Evolutionary conservation across 2,113 vertebrate species (phyloP), one percentile per base, ranked within the genome.

Genomic region (Gymnobelideus leadbeateri): DNA sequence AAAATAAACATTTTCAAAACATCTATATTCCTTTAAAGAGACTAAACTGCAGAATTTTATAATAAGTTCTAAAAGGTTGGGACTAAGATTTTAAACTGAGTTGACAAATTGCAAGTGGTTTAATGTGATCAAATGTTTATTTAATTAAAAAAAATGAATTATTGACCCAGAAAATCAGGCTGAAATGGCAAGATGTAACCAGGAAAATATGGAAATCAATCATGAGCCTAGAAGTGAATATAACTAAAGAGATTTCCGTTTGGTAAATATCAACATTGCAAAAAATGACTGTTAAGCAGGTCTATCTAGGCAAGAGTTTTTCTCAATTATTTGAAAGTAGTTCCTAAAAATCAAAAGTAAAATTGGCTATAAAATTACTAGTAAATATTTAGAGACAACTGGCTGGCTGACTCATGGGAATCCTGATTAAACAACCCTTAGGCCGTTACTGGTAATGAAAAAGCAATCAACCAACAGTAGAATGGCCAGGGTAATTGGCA

Each of bases 121-220:
- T 54, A 96, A 95, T 93, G 51, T 91, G 3, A 47, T 14, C 1
- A 25, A 90, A 90, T 90, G 47, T 26, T 90, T 90, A 92, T 89
- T 97, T 97, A 96, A 92, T 25, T 94, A 96, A 98, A 94, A 68
- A 95, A 23, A 98, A 96, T 89, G 94, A 94, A 95, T n/a, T 89
- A 49, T 28, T 92, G n/a, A 57, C 1, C n/a, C 92, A 96, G 43
- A 96, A 43, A 95, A 98, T 52, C 61, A 95, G 46, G 49, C 14
- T 89, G 95, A 97, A 97, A 95, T 50, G 92, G 93, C 93, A 97
- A 98, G 55, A 96, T 55, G 96, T 49, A 96, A 95, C 61, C 95
- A 95, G 10, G 96, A 96, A 94, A 98, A 97, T 96, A 51, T 37
- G 90, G 93, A 98, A 98, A 43, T 43, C 92, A 95, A 51, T 93